Evolutionary conservation across 2,888 invertebrate genomes (phyloP), one percentile per base, ranked within the genome.

Genomic region (Ichneumon xanthorius): DNA sequence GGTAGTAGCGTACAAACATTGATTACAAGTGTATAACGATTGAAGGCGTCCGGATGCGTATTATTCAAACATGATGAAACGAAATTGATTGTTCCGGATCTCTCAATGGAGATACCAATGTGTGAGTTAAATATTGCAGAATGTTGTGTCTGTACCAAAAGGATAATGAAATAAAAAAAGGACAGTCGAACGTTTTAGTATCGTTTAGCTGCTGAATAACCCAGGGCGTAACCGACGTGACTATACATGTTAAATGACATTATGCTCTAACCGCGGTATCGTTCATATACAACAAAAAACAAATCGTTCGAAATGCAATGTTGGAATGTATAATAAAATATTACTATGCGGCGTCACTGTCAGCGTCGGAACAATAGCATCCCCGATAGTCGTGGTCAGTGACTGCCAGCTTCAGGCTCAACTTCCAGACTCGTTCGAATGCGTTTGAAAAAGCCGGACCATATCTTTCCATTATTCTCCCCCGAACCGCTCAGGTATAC

Each of bases 381-480:
- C 63, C n/a, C 30, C 30, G 63, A 30, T 63, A 63, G 63, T 33
- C 30, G 33, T 30, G 63, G 63, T 63, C 63, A 63, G 63, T 33
- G 30, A 63, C 33, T 63, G 33, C 63, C 63, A 30, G 63, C 2
- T 48, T 48, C 14, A 33, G 63, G 33, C 63, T 33, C 33, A n/a
- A 63, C 30, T 33, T 6, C 30, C 63, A 63, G 33, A 63, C 16
- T 63, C 30, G 16, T 63, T 33, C 63, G 33, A 63, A 63, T 30
- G 63, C 63, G 63, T 63, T 33, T 63, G 16, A 33, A 61, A 63
- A 63, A 63, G 6, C 16, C 30, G 63, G 6, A 16, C 6, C 30
- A 63, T 63, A 63, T 63, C 7, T 63, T 63, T 63, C 63, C 63
- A 63, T 63, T 63, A 26, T 63, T 63, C 63, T 16, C 63, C 1